Conservation (phyloP, 2,113 vertebrate genomes). For the Nesogale talazaci region DNA sequence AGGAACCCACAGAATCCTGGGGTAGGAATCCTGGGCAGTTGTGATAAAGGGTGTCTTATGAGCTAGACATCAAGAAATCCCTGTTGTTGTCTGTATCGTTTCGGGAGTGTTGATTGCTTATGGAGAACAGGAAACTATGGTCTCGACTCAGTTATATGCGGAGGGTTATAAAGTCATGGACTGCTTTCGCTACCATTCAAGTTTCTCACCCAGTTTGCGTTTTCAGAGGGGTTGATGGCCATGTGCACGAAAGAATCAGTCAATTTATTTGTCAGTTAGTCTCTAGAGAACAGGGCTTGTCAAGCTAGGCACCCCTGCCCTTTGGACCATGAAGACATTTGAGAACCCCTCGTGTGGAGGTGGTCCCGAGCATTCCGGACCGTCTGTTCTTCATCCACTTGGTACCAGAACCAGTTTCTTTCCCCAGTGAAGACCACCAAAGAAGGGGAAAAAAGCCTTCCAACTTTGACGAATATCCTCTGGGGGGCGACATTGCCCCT, state of each 20-base stretch:
- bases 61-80: not conserved
- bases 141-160: not conserved
- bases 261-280: not conserved
- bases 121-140: not conserved
- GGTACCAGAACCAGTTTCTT: not conserved
- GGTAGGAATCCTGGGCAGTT: not conserved
- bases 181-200: not conserved
- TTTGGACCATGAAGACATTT: not conserved
- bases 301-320: not conserved
- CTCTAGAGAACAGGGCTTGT: not conserved
- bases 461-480: not conserved
- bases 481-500: not conserved
- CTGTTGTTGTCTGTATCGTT: not conserved
- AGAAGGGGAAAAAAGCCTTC: not conserved
- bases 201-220: not conserved
- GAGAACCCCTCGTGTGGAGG: not conserved
- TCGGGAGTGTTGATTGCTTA: not conserved
- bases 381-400: not conserved
- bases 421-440: not conserved
- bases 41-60: not conserved
- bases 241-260: not conserved
- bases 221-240: not conserved
- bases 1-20: not conserved
- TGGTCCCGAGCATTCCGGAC: not conserved
- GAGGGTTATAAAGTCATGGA: not conserved